Percentiles rank a stretch among this genome's conserved stretches.
phyloP scores from a whole-genome alignment of 2,888 invertebrate genomes.

The Acleris laterana region DNA sequence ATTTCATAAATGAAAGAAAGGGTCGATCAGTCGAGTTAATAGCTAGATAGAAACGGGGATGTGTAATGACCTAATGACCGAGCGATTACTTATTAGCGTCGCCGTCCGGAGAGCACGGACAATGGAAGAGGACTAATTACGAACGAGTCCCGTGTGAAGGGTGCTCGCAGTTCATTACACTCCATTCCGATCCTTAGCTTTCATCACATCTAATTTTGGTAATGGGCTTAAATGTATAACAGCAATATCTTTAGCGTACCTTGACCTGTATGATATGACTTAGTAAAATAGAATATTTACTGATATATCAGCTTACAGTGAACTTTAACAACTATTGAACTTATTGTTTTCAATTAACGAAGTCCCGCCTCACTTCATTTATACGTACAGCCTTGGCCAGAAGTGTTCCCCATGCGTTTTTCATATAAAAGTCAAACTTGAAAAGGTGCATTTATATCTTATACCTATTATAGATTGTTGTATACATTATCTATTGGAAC shows the following conservation, averaged over 20 bases:
- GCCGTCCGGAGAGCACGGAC: conserved; percentile 59
- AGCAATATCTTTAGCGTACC: neutral
- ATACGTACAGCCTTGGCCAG: too few relatives aligned
- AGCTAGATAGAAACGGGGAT: conserved; percentile 53
- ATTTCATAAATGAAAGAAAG: conserved; percentile 23
- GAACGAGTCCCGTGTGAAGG: conserved; percentile 52
- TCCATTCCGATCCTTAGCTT: conserved; percentile 39
- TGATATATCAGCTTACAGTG: too few relatives aligned
- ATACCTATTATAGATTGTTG: too few relatives aligned
- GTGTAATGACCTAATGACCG: conserved; percentile 39
- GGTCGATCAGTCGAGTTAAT: conserved; percentile 64
- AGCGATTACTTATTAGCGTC: conserved; percentile 66
- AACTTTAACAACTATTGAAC: too few relatives aligned
- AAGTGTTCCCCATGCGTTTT: too few relatives aligned
- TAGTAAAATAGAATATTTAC: too few relatives aligned
- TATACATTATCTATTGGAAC: too few relatives aligned
- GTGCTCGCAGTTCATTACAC: conserved; percentile 59
- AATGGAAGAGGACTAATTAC: conserved; percentile 59
- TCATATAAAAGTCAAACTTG: too few relatives aligned
- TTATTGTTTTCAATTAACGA: too few relatives aligned
- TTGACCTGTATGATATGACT: too few relatives aligned
- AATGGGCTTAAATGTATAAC: neutral
- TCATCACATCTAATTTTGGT: conserved; percentile 16
- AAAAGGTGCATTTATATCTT: too few relatives aligned
- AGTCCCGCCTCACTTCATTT: too few relatives aligned